A percentile compares a stretch with the other conserved stretches of the same genome.
phyloP scores from a whole-genome alignment of 2,797 vertebrate genomes.

The Hapalemur alaotrensis region DNA sequence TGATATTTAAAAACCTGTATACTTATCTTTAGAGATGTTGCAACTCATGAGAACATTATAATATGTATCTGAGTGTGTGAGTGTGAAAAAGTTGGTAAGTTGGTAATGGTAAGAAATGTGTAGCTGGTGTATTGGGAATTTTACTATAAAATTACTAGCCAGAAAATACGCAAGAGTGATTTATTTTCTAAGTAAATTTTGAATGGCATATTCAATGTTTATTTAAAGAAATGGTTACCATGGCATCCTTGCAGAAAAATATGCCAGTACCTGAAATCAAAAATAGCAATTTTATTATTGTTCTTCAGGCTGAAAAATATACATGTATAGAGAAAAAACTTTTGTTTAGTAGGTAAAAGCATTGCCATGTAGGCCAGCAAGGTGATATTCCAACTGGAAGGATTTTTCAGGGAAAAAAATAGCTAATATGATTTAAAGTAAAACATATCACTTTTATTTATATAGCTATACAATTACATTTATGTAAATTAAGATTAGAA shows the following conservation, averaged over 20 bases:
- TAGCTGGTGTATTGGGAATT: background rate
- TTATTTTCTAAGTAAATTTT: constrained; percentile 36
- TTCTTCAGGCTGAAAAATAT: background rate
- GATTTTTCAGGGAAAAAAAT: background rate
- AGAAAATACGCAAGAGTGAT: background rate
- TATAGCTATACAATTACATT: background rate
- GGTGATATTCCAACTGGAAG: background rate
- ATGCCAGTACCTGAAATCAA: constrained; percentile 11
- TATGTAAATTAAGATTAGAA: background rate
- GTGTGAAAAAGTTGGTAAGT: background rate
- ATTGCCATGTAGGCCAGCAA: background rate
- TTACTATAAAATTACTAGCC: background rate
- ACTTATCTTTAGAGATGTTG: background rate
- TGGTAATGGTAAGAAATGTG: background rate
- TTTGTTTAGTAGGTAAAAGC: background rate
- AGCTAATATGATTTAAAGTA: background rate
- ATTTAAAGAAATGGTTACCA: constrained; percentile 43
- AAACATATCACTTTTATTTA: background rate
- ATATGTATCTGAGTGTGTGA: background rate
- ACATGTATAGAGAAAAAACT: background rate
- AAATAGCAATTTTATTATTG: constrained; percentile 15
- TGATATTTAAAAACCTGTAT: background rate
- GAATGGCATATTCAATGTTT: background rate
- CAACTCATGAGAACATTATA: background rate
- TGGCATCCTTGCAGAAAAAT: constrained; percentile 4